Evolutionary conservation across 2,113 vertebrate species (phyloP), one percentile per base, ranked within the genome.

Genomic region (Pedetes capensis): DNA sequence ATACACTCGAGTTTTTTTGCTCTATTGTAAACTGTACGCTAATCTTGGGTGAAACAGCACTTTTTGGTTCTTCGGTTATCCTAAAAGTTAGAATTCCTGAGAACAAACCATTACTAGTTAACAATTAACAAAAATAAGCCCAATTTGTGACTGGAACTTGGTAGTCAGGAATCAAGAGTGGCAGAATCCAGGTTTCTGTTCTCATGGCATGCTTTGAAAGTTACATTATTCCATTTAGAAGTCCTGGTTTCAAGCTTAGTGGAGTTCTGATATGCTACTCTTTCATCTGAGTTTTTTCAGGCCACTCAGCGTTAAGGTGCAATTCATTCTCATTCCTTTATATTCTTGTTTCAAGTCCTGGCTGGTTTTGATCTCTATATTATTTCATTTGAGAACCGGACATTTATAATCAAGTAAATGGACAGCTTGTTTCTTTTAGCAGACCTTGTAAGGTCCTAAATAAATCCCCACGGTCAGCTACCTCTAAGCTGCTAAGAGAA

Each of bases 321-420:
- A 64, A 91, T 83, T 59, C 23, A 91, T 86, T 89, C 89, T 93
- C 27, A 18, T 91, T 74, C 53, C 94, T 87, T 96, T 89, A 9
- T 93, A 87, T 76, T 93, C 55, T 12, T 89, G 49, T 61, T 93
- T 94, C 64, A 93, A 75, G 59, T 42, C n/a, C 20, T 93, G 59
- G 18, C 13, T 92, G 42, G 93, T 72, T 96, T n/a, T 89, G 55
- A 94, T 68, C 66, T 69, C 59, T 59, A 4, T 61, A 57, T 88
- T 84, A 83, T 84, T 59, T 94, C 57, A 69, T 96, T 94, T 87
- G 44, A 91, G 37, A 90, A 68, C 3, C 89, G 64, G 53, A 51
- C 42, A 6, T 83, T 79, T 87, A 75, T 72, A 96, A 78, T 83
- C 14, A 92, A 80, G 66, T 78, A 92, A 87, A 44, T n/a, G 32